A percentile compares a stretch with the other conserved stretches of the same genome.
These are phyloP conservation scores for Carassius auratus DNA, from an alignment of 2,113 vertebrate species.

Conservation along the genomic window DNA sequence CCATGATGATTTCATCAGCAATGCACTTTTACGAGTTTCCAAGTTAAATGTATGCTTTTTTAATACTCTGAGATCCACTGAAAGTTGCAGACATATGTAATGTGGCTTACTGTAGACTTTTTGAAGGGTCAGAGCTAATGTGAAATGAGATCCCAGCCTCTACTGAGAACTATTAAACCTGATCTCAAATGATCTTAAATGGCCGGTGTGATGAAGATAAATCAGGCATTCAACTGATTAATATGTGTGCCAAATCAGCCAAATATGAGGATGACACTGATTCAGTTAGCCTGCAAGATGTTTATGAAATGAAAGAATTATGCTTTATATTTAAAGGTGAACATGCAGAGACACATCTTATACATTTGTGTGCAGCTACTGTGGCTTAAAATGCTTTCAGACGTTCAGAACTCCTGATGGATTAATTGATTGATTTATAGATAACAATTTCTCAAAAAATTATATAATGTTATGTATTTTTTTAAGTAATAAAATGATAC, in stretches of 20 bases:
- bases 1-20: slow-evolving; percentile 13
- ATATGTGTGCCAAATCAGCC: neutral
- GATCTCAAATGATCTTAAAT: neutral
- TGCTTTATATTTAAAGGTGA: neutral
- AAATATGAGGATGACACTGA: neutral
- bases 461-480: neutral
- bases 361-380: neutral
- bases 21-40: neutral
- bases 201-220: neutral
- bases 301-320: neutral
- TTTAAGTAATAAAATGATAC: neutral
- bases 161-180: neutral
- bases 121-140: neutral
- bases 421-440: neutral
- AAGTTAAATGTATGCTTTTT: neutral
- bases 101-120: neutral
- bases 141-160: neutral
- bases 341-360: neutral
- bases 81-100: neutral
- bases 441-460: neutral
- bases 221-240: neutral
- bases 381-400: neutral
- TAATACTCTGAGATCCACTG: neutral
- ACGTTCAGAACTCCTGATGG: neutral
- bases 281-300: neutral